Conservation (phyloP, 2,888 invertebrate species). For the Arctia plantaginis region DNA sequence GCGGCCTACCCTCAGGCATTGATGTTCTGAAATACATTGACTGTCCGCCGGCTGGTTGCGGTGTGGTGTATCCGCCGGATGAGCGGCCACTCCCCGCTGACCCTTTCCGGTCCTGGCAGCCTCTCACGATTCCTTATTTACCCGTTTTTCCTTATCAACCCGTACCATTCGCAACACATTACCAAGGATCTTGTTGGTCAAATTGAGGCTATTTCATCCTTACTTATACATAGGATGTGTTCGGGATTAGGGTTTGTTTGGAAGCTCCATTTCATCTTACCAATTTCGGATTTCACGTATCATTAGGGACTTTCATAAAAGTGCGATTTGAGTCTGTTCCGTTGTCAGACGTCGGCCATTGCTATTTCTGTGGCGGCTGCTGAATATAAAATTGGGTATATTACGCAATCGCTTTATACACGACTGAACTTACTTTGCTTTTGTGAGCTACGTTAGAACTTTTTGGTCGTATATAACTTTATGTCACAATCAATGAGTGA, state of each 20-base stretch:
- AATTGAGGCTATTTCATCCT: constrained; percentile 71
- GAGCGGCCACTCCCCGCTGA: constrained; percentile 57
- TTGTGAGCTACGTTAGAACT: constrained; percentile 36
- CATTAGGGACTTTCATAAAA: constrained; percentile 60
- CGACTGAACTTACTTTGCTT: constrained; percentile 34
- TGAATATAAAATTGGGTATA: constrained; percentile 46
- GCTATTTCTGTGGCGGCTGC: constrained; percentile 14
- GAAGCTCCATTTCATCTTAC: constrained; percentile 62
- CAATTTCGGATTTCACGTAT: constrained; percentile 63
- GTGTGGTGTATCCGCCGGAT: constrained; percentile 72
- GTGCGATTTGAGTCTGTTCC: constrained; percentile 48
- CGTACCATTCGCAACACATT: constrained; percentile 81
- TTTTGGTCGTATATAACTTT: constrained; percentile 33
- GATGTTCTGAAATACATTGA: constrained; percentile 52
- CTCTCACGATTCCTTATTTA: constrained; percentile 80
- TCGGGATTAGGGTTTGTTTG: constrained; percentile 65
- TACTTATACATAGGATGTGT: constrained; percentile 59
- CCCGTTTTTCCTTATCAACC: constrained; percentile 84
- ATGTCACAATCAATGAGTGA: constrained; percentile 23
- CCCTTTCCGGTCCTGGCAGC: constrained; percentile 66
- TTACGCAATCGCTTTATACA: constrained; percentile 46
- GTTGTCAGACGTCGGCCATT: constrained; percentile 22
- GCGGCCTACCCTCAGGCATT: constrained; percentile 57
- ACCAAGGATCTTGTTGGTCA: constrained; percentile 72
- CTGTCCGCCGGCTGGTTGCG: constrained; percentile 62